Evolutionary conservation across 2,113 vertebrate species (phyloP), one percentile per base, ranked within the genome.

Genomic region (Chelonoidis abingdonii): DNA sequence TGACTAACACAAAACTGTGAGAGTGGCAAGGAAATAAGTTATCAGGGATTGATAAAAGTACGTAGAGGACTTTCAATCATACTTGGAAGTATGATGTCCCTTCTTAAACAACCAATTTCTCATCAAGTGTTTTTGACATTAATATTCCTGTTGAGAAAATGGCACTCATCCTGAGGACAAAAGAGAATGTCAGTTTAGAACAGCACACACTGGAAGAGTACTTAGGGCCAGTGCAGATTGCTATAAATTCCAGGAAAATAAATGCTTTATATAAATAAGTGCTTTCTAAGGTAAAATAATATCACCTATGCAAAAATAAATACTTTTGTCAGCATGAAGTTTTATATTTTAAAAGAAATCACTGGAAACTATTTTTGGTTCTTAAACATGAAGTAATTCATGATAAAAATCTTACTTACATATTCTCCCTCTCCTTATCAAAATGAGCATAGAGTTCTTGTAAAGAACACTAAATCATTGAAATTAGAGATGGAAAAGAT

Each of bases 11-110:
- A 62, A 94, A 57, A 52, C 29, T 24, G 10, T 62, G 93, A 97
- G 92, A 97, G 84, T 96, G 95, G 72, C 92, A 95, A 90, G 38
- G 53, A 98, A 98, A 97, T 97, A 96, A 98, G 93, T 96, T 90
- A 96, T 92, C 88, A 49, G 8, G 85, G 62, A 62, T 52, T 56
- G 80, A 88, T 80, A 91, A 96, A 56, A 54, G 72, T 53, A 35
- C 57, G 86, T 62, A 90, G 93, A 72, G 50, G 49, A 35, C 89
- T 97, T 97, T 97, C 92, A 95, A 83, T 97, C 86, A 84, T 87
- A 79, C 90, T 89, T 44, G 17, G 88, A 97, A 98, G 86, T 84
- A 94, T n/a, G 86, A 94, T 96, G 96, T 84, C 75, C 38, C 84
- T 98, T 97, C 78, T 96, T 89, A 97, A 94, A 89, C 83, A 59